Base-by-base conservation (phyloP, 2,113 vertebrate genomes). In the Phyllostomus hastatus region DNA sequence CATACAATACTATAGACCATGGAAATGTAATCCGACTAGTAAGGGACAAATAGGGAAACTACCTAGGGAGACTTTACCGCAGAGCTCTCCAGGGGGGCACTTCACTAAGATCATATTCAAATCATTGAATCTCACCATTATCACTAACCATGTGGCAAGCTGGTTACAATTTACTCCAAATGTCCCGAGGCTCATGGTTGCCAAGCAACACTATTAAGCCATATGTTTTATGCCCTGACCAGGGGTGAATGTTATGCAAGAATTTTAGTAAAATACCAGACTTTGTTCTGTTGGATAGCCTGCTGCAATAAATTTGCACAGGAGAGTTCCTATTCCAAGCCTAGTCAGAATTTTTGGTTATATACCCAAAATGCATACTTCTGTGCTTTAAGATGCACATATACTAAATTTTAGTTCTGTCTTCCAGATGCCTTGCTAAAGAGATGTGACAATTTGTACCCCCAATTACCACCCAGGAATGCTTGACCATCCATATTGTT, bases 71-170 rank as follows among this genome's bases (percentile, higher is more conserved):
- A 26, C 28, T 78, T 31, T 38, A 33, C 10, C 16, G 16, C 8
- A 46, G 41, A 67, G 15, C 6, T 80, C 35, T 72, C 28, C 0
- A 3, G 31, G 2, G 24, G 17, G 4, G 0, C 20, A 9, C 11
- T 26, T 75, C 57, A 52, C 20, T 28, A 6, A n/a, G 52, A 70
- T 12, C 28, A 10, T 31, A 33, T 46, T 15, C 3, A 46, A 54
- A n/a, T 70, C 12, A 76, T 31, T 76, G 80, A 41, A 3, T 52
- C 28, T 75, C 31, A 67, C 6, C 46, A 10, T 54, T n/a, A 54
- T 48, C 35, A 59, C 10, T 38, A 78, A 59, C 4, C n/a, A 33
- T 78, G 26, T 64, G 50, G 35, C 5, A 64, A 86, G 75, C 11
- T 26, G n/a, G 16, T 92, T 92, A 19, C 19, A 70, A 33, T 52